A percentile compares a stretch with the other conserved stretches of the same genome.
Conservation (phyloP, 2,888 invertebrate genomes). For the Erebia ligea region DNA sequence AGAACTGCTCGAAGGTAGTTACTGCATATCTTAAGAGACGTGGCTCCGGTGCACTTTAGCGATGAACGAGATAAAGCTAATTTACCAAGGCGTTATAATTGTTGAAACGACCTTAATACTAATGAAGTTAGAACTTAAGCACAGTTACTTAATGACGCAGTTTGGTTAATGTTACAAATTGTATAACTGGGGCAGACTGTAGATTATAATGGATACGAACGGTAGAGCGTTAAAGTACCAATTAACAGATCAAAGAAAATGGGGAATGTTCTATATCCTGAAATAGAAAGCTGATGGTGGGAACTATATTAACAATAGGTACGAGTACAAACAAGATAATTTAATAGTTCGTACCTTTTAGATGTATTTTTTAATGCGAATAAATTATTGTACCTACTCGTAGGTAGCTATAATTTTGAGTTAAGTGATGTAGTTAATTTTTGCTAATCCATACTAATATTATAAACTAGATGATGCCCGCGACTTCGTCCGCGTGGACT, state of each 20-base stretch:
- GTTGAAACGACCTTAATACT: slow-evolving; percentile 43
- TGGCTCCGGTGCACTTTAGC: slow-evolving; percentile 33
- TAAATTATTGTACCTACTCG: too few relatives aligned
- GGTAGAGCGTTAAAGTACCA: slow-evolving; percentile 1
- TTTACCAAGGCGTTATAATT: slow-evolving; percentile 45
- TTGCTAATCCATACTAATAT: too few relatives aligned
- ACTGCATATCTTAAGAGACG: slow-evolving; percentile 35
- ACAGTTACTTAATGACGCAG: slow-evolving; percentile 19
- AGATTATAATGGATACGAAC: slow-evolving; percentile 7
- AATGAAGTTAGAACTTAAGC: slow-evolving; percentile 34
- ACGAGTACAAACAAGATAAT: slow-evolving; percentile 11
- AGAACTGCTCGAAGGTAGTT: slow-evolving; percentile 24
- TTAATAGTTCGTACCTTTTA: not conserved
- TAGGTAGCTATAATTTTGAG: too few relatives aligned
- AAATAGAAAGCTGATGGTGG: not conserved
- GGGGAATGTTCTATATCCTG: not conserved
- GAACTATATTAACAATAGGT: slow-evolving; percentile 8
- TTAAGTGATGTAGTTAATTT: too few relatives aligned
- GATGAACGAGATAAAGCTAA: slow-evolving; percentile 46
- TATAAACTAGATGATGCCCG: too few relatives aligned
- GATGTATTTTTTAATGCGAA: not conserved
- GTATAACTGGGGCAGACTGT: slow-evolving; percentile 7
- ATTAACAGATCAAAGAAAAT: slow-evolving; percentile 17
- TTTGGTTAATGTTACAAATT: slow-evolving; percentile 16
- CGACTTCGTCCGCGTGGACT: too few relatives aligned